Base-by-base conservation (phyloP, 2,888 invertebrate genomes). In the Arge pagana region DNA sequence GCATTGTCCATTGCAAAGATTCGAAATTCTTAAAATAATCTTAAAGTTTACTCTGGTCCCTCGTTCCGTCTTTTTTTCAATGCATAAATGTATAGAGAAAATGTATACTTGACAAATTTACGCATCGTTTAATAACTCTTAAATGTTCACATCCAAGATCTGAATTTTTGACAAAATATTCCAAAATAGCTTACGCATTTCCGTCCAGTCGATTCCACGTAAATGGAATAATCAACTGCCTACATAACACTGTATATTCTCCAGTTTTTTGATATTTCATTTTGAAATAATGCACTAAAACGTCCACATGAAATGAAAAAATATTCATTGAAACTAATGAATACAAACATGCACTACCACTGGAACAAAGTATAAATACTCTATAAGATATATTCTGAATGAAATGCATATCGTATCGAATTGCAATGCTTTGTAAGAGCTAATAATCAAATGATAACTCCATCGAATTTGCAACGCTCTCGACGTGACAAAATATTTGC, bases 31-130 rank as follows among this genome's bases (percentile, higher is more conserved):
- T 58, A 59, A 57, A 59, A 60, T 63, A 62, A 60, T 64, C 59
- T 63, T 68, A 60, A 57, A 60, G 56, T 58, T 54, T 48, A 52
- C 49, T 59, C 53, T 60, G 65, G 62, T 62, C 64, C 63, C 64
- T 59, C 61, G 57, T 60, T 62, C 48, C 62, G 33, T 15, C 10
- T 23, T 23, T 15, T 35, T 5, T 26, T 39, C 23, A 1, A 23
- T 11, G n/a, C 23, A 45, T 23, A 33, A 45, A 45, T 8, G 13
- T n/a, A 45, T 40, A 43, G 13, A 23, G 13, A 28, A 40, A 16
- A 15, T 24, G 23, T 35, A 49, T 23, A 23, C 40, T 24, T 31
- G 42, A 24, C 43, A 36, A 42, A 52, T 43, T 49, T 8, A 37
- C 16, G 37, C 31, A 16, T 37, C 26, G 19, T 15, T 50, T 10